phyloP scores from a whole-genome alignment of 53 echinoderm and acorn worm genomes.

The Paracentrotus lividus region DNA sequence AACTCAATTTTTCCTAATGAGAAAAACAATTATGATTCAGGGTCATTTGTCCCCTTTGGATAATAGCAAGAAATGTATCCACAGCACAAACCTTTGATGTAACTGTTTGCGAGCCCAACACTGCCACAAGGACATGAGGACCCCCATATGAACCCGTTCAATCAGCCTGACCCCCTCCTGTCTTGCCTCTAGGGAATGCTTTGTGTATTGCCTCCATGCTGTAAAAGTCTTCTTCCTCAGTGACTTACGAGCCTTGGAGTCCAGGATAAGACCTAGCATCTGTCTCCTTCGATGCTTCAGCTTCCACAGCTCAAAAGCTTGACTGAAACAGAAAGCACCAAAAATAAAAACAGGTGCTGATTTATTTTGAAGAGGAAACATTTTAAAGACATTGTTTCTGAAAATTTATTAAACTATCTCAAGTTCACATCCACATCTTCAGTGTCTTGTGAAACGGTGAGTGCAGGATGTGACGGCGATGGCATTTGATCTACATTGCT shows the following conservation, averaged over 20 bases:
- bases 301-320: conserved; percentile 62
- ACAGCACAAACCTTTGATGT: neutral
- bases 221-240: conserved; percentile 16
- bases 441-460: no score
- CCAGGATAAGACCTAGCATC: conserved; percentile 39
- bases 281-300: conserved; percentile 45
- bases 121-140: conserved; percentile 9
- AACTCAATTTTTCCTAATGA: no score
- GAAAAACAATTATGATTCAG: no score
- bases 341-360: neutral
- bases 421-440: no score
- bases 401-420: no score
- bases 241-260: conserved; percentile 33
- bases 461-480: no score
- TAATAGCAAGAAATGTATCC: no score
- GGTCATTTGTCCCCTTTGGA: no score
- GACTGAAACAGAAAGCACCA: neutral
- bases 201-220: conserved; percentile 35
- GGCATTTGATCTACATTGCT: no score
- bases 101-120: conserved; percentile 8
- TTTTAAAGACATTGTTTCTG: neutral
- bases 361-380: neutral
- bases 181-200: neutral
- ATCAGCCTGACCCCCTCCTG: neutral
- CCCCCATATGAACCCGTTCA: conserved; percentile 16